Evolutionary conservation across 1,140 invertebrate species (phyloP).

Genomic region (Limonius californicus): DNA sequence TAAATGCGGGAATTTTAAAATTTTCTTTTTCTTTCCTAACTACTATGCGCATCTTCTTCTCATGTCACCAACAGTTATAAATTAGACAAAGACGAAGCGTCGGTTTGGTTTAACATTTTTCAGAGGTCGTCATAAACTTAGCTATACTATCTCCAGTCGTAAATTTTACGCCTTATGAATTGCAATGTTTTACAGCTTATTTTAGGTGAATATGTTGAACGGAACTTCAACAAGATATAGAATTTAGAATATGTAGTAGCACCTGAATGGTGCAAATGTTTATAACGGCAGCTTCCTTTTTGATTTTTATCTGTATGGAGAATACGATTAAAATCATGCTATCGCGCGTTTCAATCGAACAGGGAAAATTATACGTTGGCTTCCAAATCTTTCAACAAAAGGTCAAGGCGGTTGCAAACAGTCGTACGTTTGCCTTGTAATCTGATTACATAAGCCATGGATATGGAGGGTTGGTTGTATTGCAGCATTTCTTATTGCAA

Average conservation of each 20-base stretch:
- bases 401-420: too few species aligned
- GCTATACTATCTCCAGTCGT: constrained; percentile 1
- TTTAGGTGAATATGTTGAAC: constrained; percentile 9
- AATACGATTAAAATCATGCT: too few species aligned
- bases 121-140: background rate
- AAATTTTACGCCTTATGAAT: constrained; percentile 14
- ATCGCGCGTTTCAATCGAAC: too few species aligned
- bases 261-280: too few species aligned
- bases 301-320: too few species aligned
- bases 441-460: too few species aligned
- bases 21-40: background rate
- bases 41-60: background rate
- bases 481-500: too few species aligned
- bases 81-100: background rate
- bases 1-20: background rate
- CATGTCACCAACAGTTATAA: background rate
- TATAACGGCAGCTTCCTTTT: too few species aligned
- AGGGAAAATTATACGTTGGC: too few species aligned
- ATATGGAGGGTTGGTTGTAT: too few species aligned
- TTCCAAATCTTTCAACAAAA: too few species aligned
- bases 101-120: background rate
- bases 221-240: constrained; percentile 2
- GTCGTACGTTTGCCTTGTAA: too few species aligned
- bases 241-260: background rate
- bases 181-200: constrained; percentile 7